These are phyloP conservation scores for Tachina lurida DNA, from an alignment of 2,888 invertebrate genomes.

Conservation along the genomic window DNA sequence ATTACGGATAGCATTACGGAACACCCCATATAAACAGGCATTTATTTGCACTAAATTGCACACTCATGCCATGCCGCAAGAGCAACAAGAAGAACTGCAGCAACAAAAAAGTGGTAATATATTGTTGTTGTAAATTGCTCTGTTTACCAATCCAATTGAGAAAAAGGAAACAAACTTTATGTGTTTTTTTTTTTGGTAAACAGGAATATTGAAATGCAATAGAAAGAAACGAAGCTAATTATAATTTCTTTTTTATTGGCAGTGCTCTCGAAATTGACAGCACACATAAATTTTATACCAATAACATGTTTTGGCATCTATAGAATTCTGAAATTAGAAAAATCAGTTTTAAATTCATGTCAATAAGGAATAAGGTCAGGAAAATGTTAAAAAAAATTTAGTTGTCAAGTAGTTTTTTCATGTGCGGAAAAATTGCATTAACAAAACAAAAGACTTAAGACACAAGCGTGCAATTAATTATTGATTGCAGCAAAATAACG, in stretches of 20 bases:
- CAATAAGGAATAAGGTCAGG: too few relatives aligned
- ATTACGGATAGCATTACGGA: background rate
- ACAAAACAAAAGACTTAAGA: conserved; percentile 26
- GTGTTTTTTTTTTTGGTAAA: background rate
- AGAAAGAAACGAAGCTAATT: conserved; percentile 14
- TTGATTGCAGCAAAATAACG: too few relatives aligned
- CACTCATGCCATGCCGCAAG: conserved; percentile 23
- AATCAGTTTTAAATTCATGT: too few relatives aligned
- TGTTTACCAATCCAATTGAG: background rate
- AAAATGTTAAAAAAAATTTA: too few relatives aligned
- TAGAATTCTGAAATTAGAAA: too few relatives aligned
- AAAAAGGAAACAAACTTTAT: background rate
- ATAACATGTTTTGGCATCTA: background rate
- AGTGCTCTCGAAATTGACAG: background rate
- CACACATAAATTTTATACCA: background rate
- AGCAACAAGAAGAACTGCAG: background rate
- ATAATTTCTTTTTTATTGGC: background rate
- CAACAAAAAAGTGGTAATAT: conserved; percentile 38
- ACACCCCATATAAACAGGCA: conserved; percentile 29
- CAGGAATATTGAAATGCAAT: background rate
- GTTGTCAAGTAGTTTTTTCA: background rate
- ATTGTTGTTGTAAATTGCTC: conserved; percentile 25
- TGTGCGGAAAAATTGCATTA: background rate
- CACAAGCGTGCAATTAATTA: background rate
- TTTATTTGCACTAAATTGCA: conserved; percentile 27